A percentile compares a stretch with the other conserved stretches of the same genome.
These are phyloP conservation scores for Sebastiscus albofasciatus DNA, from an alignment of 2,797 vertebrate genomes.

Conservation along the genomic window DNA sequence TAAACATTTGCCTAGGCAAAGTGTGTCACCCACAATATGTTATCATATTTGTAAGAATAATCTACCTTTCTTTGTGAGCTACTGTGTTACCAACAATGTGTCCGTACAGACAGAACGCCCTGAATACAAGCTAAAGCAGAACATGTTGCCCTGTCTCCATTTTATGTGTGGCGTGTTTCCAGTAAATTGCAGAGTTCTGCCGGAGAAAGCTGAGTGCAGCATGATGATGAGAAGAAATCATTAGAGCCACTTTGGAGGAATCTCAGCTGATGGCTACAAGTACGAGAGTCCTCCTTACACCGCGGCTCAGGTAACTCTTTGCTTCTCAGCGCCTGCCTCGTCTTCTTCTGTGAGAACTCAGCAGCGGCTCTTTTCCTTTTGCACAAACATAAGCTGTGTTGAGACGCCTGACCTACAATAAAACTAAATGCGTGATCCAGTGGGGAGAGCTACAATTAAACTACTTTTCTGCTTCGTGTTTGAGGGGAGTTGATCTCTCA, in stretches of 20 bases:
- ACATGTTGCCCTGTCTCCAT: not conserved
- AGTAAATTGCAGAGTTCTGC: constrained; percentile 11
- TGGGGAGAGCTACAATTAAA: constrained; percentile 21
- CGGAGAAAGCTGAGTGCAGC: constrained; percentile 7
- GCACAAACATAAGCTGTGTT: not conserved
- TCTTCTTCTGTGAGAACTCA: not conserved
- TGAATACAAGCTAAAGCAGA: not conserved
- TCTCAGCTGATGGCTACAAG: constrained; percentile 35
- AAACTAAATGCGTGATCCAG: not conserved
- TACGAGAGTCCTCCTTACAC: constrained; percentile 19
- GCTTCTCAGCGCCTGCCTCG: not conserved
- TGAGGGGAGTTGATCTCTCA: constrained; percentile 6
- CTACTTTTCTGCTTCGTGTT: constrained; percentile 45
- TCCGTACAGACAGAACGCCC: not conserved
- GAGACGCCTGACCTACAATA: not conserved
- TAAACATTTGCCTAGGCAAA: no score
- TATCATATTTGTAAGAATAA: not conserved
- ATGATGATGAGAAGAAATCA: constrained; percentile 37
- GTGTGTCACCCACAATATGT: not conserved
- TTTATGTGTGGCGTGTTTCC: not conserved
- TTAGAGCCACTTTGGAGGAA: constrained; percentile 33
- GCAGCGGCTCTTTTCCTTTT: not conserved
- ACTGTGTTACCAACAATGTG: not conserved
- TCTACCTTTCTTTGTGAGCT: not conserved
- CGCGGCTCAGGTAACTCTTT: constrained; percentile 21